Evolutionary conservation across 2,113 vertebrate species (phyloP).

Genomic region (Tyrannus savana): DNA sequence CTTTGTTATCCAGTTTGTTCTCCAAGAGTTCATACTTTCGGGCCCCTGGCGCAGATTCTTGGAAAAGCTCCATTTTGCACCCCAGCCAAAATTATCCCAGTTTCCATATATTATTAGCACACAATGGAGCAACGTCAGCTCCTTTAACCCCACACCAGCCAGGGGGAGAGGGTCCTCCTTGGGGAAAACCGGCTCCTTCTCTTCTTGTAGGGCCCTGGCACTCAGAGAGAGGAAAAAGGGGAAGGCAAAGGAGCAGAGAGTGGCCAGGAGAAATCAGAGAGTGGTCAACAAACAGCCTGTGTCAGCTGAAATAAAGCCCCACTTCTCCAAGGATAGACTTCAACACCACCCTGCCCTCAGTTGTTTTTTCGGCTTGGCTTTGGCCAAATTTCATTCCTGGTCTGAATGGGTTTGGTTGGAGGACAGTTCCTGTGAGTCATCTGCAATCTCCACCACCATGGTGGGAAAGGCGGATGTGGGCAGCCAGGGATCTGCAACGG

Average conservation of each 20-base stretch:
- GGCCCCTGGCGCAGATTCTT: constrained; percentile 36
- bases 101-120: constrained; percentile 62
- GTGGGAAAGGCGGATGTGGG: neutral
- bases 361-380: neutral
- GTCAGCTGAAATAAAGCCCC: neutral
- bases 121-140: constrained; percentile 58
- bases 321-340: neutral
- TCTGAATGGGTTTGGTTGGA: constrained; percentile 19
- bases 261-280: neutral
- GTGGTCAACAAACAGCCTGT: neutral
- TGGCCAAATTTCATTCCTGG: neutral
- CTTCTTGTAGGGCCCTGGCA: neutral
- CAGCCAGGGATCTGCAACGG: neutral
- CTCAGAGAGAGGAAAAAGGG: neutral
- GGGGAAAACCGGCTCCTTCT: neutral
- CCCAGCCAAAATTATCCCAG: constrained; percentile 15
- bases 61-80: constrained; percentile 54
- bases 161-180: neutral
- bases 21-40: constrained; percentile 52
- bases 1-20: constrained; percentile 57
- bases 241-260: neutral
- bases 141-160: constrained; percentile 2
- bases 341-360: neutral
- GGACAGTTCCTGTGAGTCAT: constrained; percentile 38
- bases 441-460: neutral